Evolutionary conservation across 2,797 vertebrate species (phyloP), one percentile per base, ranked within the genome.

Genomic region (Adrianichthys oophorus): DNA sequence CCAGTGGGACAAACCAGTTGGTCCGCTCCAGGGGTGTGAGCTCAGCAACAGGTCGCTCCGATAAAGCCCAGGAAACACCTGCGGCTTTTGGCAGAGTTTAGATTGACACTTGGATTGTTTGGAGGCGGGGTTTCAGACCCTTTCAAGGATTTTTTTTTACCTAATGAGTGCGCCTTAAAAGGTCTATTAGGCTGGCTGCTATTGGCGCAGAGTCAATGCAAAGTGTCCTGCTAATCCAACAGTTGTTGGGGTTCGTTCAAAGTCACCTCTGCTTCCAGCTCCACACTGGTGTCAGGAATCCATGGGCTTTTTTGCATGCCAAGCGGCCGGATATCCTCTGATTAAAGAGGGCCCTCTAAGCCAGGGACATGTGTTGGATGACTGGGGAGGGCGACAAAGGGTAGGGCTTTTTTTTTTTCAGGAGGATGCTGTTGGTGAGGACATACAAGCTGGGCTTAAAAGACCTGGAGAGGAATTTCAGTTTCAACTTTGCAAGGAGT

Each of bases 291-390:
- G 78, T 85, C 80, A 85, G 83, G 88, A 89, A 88, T 90, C 86
- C 85, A 67, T 77, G 67, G 81, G 80, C 83, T 37, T 85, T 79
- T 87, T 84, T 79, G 85, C 85, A 89, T 85, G 80, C 80, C 85
- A 62, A 69, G 67, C 66, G 65, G 74, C 87, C 85, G 85, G 86
- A 90, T 89, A 89, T 90, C 89, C 89, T 88, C 87, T 78, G 42
- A 85, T 86, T 89, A 89, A 88, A 89, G 79, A 89, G 83, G 82
- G 70, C 68, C 62, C 80, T 85, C 75, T 82, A 84, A 88, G 85
- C 85, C 84, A 53, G 74, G 72, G 75, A 81, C 85, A 88, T 87
- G 85, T 87, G 85, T 85, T 61, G 80, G 82, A 70, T n/a, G 56
- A 68, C 58, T 51, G 57, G 62, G 76, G 62, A 63, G 75, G 72